These are phyloP conservation scores for Drosophila nasuta DNA, from an alignment of 1,140 invertebrate genomes.

Conservation along the genomic window DNA sequence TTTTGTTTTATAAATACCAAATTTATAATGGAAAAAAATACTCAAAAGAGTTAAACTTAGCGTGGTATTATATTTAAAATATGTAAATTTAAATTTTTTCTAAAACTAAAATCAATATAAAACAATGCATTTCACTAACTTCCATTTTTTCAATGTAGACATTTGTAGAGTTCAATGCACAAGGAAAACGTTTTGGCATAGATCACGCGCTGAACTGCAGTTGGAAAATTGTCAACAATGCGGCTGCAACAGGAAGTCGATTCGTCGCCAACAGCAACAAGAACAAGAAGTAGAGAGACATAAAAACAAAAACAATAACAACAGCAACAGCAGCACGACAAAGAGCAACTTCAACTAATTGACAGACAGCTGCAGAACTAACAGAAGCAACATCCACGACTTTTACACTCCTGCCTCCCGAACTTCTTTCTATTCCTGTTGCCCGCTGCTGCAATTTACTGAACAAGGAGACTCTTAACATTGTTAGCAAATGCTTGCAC, in stretches of 20 bases:
- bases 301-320: constrained; percentile 1
- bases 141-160: background rate
- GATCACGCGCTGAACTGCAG: constrained; percentile 46
- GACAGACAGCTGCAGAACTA: constrained; percentile 68
- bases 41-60: too few relatives aligned
- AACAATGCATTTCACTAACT: too few relatives aligned
- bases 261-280: constrained; percentile 18
- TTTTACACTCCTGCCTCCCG: constrained; percentile 11
- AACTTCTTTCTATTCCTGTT: constrained; percentile 9
- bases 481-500: constrained; percentile 42
- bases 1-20: too few relatives aligned
- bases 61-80: too few relatives aligned
- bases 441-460: constrained; percentile 55
- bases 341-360: constrained; percentile 75
- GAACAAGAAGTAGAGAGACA: background rate
- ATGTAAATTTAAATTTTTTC: too few relatives aligned
- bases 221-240: constrained; percentile 71
- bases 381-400: constrained; percentile 28
- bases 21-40: too few relatives aligned
- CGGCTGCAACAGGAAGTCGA: constrained; percentile 43
- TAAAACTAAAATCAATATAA: too few relatives aligned
- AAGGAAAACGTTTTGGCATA: constrained; percentile 42
- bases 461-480: constrained; percentile 61
- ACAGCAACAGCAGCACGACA: constrained; percentile 39
- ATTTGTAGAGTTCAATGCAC: constrained; percentile 43